Base-by-base conservation (phyloP, 2,113 vertebrate species). In the Hepsetus odoe region DNA sequence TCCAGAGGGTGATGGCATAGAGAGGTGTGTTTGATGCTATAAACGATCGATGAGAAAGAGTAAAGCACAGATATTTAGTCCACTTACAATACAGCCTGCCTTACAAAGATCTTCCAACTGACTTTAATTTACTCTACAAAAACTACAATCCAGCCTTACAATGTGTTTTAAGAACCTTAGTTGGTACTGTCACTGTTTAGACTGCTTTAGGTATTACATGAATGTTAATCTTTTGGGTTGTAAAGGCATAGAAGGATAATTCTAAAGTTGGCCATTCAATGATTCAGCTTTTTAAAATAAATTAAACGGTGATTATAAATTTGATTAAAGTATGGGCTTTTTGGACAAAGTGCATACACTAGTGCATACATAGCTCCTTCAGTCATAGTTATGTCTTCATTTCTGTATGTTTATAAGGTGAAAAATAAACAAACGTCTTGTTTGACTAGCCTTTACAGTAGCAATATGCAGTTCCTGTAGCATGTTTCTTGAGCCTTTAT, bases 11-110 rank as follows among this genome's bases (percentile, higher is more conserved):
- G 77, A 72, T 72, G 62, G 58, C 68, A 72, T 59, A 65, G 67
- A 62, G 76, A 42, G 59, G 65, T 59, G 65, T 56, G 49, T 58
- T 78, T 71, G 67, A 70, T 77, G 30, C 64, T 58, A 68, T 77
- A 59, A 70, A 77, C 65, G 61, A 66, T 77, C 55, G 33, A 70
- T 70, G 38, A 69, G 35, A 77, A 38, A 77, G 28, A 70, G 38
- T 28, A 35, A 16, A 40, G 62, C 53, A 28, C 38, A 49, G 76
- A 58, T 72, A 79, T 79, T 53, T 44, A 82, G 68, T 67, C 28
- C 59, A 64, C 64, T 53, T 64, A 33, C 22, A 66, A n/a, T 18
- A 65, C 49, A 30, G n/a, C 58, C 30, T 46, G 26, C 26, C 62
- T 10, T 42, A 33, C 56, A 33, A 6, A 32, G 51, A 44, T 30